phyloP scores from a whole-genome alignment of 2,797 vertebrate genomes.

The Tragelaphus oryx region DNA sequence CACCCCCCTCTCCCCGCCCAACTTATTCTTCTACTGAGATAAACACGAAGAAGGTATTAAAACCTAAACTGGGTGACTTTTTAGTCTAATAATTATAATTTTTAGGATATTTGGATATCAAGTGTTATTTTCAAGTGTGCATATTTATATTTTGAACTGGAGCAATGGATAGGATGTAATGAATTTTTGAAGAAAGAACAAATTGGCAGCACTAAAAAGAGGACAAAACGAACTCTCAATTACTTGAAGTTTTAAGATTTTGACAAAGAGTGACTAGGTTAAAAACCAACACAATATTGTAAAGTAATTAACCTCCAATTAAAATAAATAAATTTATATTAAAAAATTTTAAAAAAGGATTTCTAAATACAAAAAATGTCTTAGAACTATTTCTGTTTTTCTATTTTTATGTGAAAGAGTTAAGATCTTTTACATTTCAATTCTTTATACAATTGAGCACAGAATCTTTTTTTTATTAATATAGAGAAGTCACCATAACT shows the following conservation, averaged over 20 bases:
- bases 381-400: not conserved
- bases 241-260: not conserved
- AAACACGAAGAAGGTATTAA: not conserved
- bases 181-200: conserved; percentile 21
- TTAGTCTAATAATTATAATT: not conserved
- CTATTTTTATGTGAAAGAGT: conserved; percentile 10
- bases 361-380: conserved; percentile 2
- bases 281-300: not conserved
- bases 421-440: not conserved
- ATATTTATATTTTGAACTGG: conserved; percentile 11
- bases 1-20: accelerated
- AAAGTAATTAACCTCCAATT: no score
- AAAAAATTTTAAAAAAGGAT: not conserved
- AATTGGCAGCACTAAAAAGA: not conserved
- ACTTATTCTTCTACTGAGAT: not conserved
- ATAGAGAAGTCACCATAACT: not conserved
- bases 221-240: not conserved
- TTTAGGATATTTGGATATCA: conserved; percentile 10
- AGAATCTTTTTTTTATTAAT: not conserved
- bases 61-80: not conserved
- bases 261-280: conserved; percentile 5
- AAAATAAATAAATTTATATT: no score
- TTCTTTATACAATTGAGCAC: not conserved
- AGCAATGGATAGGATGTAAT: conserved; percentile 1
- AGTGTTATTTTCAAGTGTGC: conserved; percentile 17